These are phyloP conservation scores for Trichonephila clavipes DNA, from an alignment of 1,140 invertebrate genomes.

Conservation along the genomic window DNA sequence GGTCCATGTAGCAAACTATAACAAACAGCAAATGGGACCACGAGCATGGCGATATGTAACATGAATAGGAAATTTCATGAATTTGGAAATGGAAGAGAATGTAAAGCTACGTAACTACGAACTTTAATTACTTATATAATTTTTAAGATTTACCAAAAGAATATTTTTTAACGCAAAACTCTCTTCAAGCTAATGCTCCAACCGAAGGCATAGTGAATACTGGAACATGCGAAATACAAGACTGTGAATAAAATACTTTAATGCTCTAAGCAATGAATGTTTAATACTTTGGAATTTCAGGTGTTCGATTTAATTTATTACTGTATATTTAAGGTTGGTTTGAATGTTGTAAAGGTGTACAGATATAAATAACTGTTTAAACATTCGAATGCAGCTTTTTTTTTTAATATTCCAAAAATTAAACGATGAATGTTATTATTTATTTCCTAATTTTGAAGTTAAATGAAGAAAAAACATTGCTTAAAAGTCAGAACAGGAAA, in stretches of 20 bases:
- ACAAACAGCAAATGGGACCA: slow-evolving; percentile 62
- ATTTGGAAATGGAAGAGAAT: slow-evolving; percentile 49
- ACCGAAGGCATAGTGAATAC: slow-evolving; percentile 46
- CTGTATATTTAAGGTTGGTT: too few species aligned
- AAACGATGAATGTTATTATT: too few species aligned
- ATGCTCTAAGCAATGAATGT: slow-evolving; percentile 66
- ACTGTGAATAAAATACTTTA: slow-evolving; percentile 33
- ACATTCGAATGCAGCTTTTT: too few species aligned
- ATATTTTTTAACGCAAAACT: not conserved
- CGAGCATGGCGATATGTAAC: slow-evolving; percentile 33
- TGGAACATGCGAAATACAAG: slow-evolving; percentile 57
- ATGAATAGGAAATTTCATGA: slow-evolving; percentile 45
- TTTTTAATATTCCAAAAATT: too few species aligned
- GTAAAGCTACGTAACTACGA: slow-evolving; percentile 58
- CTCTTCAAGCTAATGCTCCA: slow-evolving; percentile 56
- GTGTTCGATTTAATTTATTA: too few species aligned
- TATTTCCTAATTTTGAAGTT: too few species aligned
- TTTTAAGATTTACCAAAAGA: too few species aligned
- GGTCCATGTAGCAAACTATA: slow-evolving; percentile 60
- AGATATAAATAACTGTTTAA: too few species aligned
- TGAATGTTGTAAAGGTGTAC: too few species aligned
- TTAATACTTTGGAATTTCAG: too few species aligned
- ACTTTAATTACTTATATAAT: slow-evolving; percentile 22
- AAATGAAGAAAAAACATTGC: too few species aligned
- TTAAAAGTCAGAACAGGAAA: too few species aligned